Evolutionary conservation across 2,113 vertebrate species (phyloP).

Genomic region (Paradisaea rubra): DNA sequence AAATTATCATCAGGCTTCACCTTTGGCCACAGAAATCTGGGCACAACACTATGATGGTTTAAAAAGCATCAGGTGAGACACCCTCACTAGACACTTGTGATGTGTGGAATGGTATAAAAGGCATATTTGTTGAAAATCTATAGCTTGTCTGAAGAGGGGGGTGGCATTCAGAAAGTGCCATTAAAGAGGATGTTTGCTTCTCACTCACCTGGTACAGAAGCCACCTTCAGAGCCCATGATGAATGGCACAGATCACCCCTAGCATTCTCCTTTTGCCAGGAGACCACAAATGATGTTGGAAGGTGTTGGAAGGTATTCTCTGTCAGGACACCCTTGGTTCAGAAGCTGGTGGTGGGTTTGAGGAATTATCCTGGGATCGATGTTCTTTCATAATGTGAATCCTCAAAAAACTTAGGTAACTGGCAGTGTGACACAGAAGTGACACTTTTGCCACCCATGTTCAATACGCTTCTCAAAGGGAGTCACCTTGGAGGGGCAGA

Average conservation of each 20-base stretch:
- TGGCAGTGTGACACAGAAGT: not conserved
- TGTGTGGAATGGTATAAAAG: not conserved
- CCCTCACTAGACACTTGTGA: not conserved
- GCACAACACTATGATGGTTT: not conserved
- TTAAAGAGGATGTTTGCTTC: not conserved
- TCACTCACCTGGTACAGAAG: not conserved
- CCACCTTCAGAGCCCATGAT: not conserved
- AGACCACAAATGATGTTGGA: not conserved
- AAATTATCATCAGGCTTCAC: not conserved
- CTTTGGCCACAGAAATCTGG: not conserved
- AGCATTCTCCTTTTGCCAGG: not conserved
- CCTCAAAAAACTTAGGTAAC: not conserved
- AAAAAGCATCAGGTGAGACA: not conserved
- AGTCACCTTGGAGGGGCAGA: not conserved
- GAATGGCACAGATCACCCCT: not conserved
- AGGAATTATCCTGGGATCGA: not conserved
- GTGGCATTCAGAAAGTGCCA: not conserved
- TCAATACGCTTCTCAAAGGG: not conserved
- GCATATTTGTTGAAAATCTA: not conserved
- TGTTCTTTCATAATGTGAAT: not conserved
- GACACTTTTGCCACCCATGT: not conserved
- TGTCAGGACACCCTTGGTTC: not conserved
- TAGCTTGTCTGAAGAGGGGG: not conserved
- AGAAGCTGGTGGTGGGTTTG: not conserved
- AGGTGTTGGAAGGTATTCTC: not conserved